Base-by-base conservation (phyloP, 2,888 invertebrate species). In the Cephus nigrinus region DNA sequence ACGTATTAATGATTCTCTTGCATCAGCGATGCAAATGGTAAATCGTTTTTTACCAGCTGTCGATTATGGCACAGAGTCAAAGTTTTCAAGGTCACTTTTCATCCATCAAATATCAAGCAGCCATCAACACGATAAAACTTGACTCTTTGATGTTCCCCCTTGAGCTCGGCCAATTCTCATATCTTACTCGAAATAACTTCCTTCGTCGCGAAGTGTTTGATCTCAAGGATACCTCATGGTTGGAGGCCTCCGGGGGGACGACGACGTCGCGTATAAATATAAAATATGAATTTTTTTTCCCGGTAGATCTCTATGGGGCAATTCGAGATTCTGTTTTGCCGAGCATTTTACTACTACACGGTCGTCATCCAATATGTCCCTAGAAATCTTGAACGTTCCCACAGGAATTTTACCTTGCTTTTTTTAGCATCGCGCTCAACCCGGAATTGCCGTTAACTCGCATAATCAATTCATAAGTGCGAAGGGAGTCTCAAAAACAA, bases 161-260 rank as follows among this genome's bases (percentile, higher is more conserved):
- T 40, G 30, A 77, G 35, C 74, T 68, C n/a, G 40, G 55, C 75
- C 75, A 32, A 71, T 78, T 78, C 55, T 30, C 74, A 74, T 74
- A 40, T 73, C 69, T 78, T 36, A 36, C 78, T 78, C 75, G 71
- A 75, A 78, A 78, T 78, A 78, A 75, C 78, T 78, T 69, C 12
- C 73, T 34, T 68, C 34, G 30, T 35, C 69, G n/a, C 68, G 30
- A 35, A 74, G 35, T 35, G 33, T 74, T 74, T 74, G 35, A 74
- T 74, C 74, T 35, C 35, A 31, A 71, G 31, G 12, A 32, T 15
- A 4, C 31, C 71, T 31, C 71, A 12, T 71, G 71, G 31, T 11
- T 23, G 31, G n/a, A 31, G 32, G 12, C 31, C 71, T 30, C 23
- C 33, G 31, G 15, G 23, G 23, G 11, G 35, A 33, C 74, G 74